These are phyloP conservation scores for Papilio aristodemus DNA, from an alignment of 1,140 invertebrate genomes.

Conservation along the genomic window DNA sequence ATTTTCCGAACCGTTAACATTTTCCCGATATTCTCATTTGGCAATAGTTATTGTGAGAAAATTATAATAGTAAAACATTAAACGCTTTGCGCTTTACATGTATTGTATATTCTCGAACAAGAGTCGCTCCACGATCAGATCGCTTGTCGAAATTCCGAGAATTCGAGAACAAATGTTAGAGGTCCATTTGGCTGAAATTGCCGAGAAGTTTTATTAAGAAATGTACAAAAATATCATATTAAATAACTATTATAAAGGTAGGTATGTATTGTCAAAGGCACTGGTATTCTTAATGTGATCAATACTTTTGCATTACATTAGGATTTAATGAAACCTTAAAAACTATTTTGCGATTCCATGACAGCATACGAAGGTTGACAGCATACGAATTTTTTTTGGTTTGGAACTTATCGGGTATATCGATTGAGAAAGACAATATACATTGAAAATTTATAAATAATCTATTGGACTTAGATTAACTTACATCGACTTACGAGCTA, in stretches of 20 bases:
- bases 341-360: slow-evolving; percentile 61
- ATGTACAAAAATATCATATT: slow-evolving; percentile 78
- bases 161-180: slow-evolving; percentile 46
- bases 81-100: slow-evolving; percentile 39
- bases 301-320: slow-evolving; percentile 53
- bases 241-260: slow-evolving; percentile 69
- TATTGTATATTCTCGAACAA: slow-evolving; percentile 22
- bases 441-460: slow-evolving; percentile 71
- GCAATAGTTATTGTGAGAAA: not conserved
- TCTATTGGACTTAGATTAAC: slow-evolving; percentile 73
- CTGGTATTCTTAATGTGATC: slow-evolving; percentile 72
- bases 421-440: slow-evolving; percentile 74
- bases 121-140: slow-evolving; percentile 40
- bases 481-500: slow-evolving; percentile 67
- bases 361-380: slow-evolving; percentile 61
- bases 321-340: slow-evolving; percentile 49
- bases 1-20: slow-evolving; percentile 45
- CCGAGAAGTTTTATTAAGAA: slow-evolving; percentile 57
- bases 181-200: slow-evolving; percentile 53
- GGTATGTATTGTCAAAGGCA: slow-evolving; percentile 79
- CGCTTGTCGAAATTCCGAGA: slow-evolving; percentile 35
- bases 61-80: slow-evolving; percentile 37
- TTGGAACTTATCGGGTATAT: slow-evolving; percentile 70
- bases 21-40: slow-evolving; percentile 34
- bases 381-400: slow-evolving; percentile 66